A percentile compares a stretch with the other conserved stretches of the same genome.
These are phyloP conservation scores for Pipistrellus pipistrellus DNA, from an alignment of 2,797 vertebrate species.

Conservation along the genomic window DNA sequence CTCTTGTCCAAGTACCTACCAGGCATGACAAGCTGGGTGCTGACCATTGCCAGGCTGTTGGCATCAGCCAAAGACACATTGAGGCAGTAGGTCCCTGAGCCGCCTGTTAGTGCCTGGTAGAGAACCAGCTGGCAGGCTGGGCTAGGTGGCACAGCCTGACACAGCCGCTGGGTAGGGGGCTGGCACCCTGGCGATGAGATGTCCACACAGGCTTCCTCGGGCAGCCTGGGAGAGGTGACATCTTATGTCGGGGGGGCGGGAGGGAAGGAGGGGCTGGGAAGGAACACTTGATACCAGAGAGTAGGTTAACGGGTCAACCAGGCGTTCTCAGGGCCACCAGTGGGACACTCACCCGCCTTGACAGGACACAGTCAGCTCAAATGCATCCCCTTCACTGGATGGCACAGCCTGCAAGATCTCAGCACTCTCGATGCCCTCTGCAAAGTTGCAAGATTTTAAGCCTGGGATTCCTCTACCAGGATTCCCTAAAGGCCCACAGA, in stretches of 20 bases:
- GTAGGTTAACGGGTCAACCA: background rate
- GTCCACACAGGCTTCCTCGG: constrained; percentile 94
- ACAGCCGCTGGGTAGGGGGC: constrained; percentile 90
- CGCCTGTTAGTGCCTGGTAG: constrained; percentile 93
- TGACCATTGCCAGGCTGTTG: constrained; percentile 94
- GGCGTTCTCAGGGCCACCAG: background rate
- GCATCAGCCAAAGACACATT: constrained; percentile 95
- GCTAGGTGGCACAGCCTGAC: constrained; percentile 90
- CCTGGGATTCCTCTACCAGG: background rate
- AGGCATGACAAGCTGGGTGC: constrained; percentile 92
- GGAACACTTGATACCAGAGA: background rate
- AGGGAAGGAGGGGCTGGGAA: background rate
- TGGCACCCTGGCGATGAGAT: constrained; percentile 94
- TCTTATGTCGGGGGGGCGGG: background rate
- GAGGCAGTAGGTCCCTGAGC: constrained; percentile 94
- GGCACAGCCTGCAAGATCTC: constrained; percentile 94
- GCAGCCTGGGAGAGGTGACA: constrained; percentile 88
- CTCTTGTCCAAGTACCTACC: constrained; percentile 86
- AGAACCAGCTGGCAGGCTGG: constrained; percentile 95
- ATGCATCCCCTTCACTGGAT: constrained; percentile 89
- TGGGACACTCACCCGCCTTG: constrained; percentile 93
- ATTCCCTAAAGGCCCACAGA: background rate
- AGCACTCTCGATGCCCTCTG: constrained; percentile 96
- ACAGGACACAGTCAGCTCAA: constrained; percentile 95
- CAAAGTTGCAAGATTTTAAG: constrained; percentile 28